These are phyloP conservation scores for Eristalinus sepulchralis DNA, from an alignment of 2,888 invertebrate genomes.

Conservation along the genomic window DNA sequence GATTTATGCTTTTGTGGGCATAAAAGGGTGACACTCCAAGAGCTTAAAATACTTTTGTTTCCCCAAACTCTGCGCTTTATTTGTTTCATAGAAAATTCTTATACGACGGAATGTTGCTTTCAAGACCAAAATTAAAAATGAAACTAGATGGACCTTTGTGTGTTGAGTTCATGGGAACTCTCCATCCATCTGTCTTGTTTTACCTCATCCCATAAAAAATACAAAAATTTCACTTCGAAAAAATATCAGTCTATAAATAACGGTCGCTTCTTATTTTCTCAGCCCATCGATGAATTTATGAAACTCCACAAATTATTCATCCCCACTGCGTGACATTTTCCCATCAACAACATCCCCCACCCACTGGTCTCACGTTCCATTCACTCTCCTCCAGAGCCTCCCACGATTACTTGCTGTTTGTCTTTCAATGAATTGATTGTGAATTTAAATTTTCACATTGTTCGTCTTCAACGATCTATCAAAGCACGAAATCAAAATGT, in stretches of 20 bases:
- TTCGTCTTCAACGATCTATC: conserved; percentile 12
- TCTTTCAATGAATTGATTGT: conserved; percentile 11
- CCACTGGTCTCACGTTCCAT: no score
- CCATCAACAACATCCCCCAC: not conserved
- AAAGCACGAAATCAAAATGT: conserved; percentile 45
- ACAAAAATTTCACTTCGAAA: not conserved
- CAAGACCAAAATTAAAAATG: no score
- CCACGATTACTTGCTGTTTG: not conserved
- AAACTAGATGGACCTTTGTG: no score
- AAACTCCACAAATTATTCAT: not conserved
- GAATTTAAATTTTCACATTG: conserved; percentile 30
- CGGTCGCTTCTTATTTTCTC: not conserved
- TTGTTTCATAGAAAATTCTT: no score
- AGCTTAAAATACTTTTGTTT: no score
- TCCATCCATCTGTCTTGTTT: no score
- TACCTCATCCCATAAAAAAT: no score
- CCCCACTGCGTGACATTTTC: not conserved
- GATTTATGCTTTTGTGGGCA: no score
- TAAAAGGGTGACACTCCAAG: no score
- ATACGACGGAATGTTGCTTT: no score
- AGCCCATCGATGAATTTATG: not conserved
- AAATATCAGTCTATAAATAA: not conserved
- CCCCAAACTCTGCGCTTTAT: no score
- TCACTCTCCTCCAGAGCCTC: not conserved
- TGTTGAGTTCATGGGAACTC: no score